Evolutionary conservation across 2,888 invertebrate species (phyloP).

Genomic region (Nemapogon koenigi): DNA sequence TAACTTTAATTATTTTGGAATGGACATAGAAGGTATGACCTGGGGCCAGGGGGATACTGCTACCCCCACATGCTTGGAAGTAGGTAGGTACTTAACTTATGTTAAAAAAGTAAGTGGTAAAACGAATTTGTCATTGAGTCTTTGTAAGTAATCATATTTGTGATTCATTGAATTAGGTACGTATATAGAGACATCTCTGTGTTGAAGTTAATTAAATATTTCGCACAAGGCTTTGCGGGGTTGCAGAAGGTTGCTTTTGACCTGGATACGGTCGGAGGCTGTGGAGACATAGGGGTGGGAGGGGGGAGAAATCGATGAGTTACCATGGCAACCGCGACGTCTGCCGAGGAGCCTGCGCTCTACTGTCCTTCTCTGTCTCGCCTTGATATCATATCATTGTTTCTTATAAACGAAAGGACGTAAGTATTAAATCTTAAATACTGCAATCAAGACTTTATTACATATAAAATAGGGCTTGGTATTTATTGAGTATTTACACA

Average conservation of each 20-base stretch:
- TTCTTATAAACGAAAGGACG: constrained; percentile 11
- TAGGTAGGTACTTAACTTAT: too few relatives aligned
- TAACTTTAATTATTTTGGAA: too few relatives aligned
- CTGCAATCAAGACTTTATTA: neutral
- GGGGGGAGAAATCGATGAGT: constrained; percentile 57
- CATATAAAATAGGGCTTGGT: constrained; percentile 6
- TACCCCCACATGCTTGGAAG: too few relatives aligned
- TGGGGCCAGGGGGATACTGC: too few relatives aligned
- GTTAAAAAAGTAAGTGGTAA: too few relatives aligned
- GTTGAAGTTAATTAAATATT: neutral
- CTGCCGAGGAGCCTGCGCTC: constrained; percentile 63
- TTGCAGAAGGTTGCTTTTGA: constrained; percentile 24
- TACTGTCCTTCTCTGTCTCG: constrained; percentile 64
- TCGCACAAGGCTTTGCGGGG: neutral
- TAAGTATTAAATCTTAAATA: neutral
- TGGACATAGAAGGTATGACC: too few relatives aligned
- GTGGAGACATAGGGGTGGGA: constrained; percentile 24
- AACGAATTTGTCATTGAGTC: too few relatives aligned
- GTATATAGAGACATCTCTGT: neutral
- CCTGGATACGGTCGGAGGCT: constrained; percentile 55
- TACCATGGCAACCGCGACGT: constrained; percentile 59
- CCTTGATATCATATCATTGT: constrained; percentile 61
- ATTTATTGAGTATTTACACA: constrained; percentile 11
- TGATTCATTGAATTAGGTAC: neutral
- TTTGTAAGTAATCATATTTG: too few relatives aligned